phyloP scores from a whole-genome alignment of 2,113 vertebrate species.

The Nibea coibor region DNA sequence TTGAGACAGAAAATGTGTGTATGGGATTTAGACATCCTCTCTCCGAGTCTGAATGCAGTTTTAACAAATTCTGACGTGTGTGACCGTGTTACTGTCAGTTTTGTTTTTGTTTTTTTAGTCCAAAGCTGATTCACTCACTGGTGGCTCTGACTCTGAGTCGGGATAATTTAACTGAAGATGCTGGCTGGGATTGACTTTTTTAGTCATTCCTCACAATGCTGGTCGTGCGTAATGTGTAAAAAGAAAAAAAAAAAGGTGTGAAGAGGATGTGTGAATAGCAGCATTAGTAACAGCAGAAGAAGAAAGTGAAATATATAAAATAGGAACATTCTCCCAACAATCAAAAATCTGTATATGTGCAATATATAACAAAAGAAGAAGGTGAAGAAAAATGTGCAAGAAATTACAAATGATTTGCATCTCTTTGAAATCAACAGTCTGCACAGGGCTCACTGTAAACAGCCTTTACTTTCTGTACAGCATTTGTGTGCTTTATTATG shows the following conservation, averaged over 20 bases:
- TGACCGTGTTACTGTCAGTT: neutral
- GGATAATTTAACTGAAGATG: neutral
- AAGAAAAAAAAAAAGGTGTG: slow-evolving; percentile 4
- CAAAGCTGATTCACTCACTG: neutral
- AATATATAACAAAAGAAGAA: neutral
- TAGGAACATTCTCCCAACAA: neutral
- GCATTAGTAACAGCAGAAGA: neutral
- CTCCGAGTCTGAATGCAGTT: neutral
- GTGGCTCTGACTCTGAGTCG: neutral
- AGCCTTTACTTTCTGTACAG: neutral
- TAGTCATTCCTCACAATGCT: neutral
- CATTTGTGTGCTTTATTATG: neutral
- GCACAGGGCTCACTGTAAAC: neutral
- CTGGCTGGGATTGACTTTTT: neutral
- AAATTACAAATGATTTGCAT: slow-evolving; percentile 10
- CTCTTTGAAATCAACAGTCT: slow-evolving; percentile 13
- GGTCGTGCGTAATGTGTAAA: neutral
- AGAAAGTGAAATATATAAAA: neutral
- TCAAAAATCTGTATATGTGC: neutral
- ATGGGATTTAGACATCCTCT: neutral
- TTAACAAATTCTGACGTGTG: neutral
- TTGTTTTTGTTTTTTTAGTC: neutral
- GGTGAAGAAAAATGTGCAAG: neutral
- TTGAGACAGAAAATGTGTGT: neutral
- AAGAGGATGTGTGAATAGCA: slow-evolving; percentile 5